Evolutionary conservation across 2,797 vertebrate genomes (phyloP).

Genomic region (Parotocinclus haroldoi): DNA sequence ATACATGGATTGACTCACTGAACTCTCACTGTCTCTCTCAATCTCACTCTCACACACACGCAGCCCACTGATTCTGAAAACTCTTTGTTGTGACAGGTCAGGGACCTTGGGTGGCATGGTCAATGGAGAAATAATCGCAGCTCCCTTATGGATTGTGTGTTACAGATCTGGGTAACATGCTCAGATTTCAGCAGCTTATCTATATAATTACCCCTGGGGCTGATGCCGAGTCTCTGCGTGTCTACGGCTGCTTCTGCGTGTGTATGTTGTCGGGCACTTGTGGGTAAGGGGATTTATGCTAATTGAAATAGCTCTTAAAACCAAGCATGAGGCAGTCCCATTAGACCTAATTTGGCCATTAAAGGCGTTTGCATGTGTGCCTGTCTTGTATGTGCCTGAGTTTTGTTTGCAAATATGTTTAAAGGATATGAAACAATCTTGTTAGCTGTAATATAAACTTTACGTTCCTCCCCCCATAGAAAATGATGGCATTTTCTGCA

Average conservation of each 20-base stretch:
- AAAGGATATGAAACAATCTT: no score
- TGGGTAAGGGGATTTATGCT: slow-evolving; percentile 43
- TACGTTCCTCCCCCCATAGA: no score
- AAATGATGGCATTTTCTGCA: no score
- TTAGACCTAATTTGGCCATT: slow-evolving; percentile 34
- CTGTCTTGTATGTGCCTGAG: slow-evolving; percentile 36
- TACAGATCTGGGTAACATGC: slow-evolving; percentile 49
- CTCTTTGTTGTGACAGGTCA: slow-evolving; percentile 24
- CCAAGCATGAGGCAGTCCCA: slow-evolving; percentile 37
- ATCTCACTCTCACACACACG: slow-evolving; percentile 10
- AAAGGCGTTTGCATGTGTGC: slow-evolving; percentile 28
- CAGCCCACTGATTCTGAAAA: background rate
- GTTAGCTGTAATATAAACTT: no score
- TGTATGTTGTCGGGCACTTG: slow-evolving; percentile 41
- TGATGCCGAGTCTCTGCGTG: slow-evolving; percentile 25
- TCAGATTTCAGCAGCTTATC: slow-evolving; percentile 43
- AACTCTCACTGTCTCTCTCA: background rate
- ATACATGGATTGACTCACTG: background rate
- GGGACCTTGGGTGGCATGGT: slow-evolving; percentile 30
- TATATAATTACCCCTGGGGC: slow-evolving; percentile 53
- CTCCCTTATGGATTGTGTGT: slow-evolving; percentile 45
- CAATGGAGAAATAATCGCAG: slow-evolving; percentile 52
- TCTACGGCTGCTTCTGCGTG: slow-evolving; percentile 32
- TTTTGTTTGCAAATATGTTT: no score
- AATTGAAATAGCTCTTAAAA: slow-evolving; percentile 51